These are phyloP conservation scores for Drosophila mettleri DNA, from an alignment of 2,888 invertebrate genomes.

Conservation along the genomic window DNA sequence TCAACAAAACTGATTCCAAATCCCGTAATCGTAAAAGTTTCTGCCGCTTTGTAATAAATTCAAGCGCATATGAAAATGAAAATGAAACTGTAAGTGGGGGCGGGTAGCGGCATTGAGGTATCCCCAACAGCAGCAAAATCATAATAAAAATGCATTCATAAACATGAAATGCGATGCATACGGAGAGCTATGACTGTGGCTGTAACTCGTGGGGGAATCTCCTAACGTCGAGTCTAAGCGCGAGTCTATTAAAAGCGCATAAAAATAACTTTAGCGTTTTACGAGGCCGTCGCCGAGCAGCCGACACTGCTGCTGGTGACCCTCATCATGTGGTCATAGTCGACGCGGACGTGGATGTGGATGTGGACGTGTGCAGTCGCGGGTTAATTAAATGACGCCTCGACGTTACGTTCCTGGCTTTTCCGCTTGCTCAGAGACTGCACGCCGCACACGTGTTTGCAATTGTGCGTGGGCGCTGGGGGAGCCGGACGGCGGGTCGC, in stretches of 20 bases:
- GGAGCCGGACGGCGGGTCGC: background rate
- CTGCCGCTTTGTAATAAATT: slow-evolving; percentile 42
- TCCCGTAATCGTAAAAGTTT: slow-evolving; percentile 48
- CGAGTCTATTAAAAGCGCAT: slow-evolving; percentile 80
- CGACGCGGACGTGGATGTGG: slow-evolving; percentile 26
- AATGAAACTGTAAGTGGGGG: slow-evolving; percentile 22
- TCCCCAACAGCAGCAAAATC: slow-evolving; percentile 26
- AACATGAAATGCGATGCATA: slow-evolving; percentile 77
- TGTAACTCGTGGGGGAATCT: slow-evolving; percentile 1
- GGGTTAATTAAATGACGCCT: slow-evolving; percentile 81
- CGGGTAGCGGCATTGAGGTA: background rate
- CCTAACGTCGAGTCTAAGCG: slow-evolving; percentile 60
- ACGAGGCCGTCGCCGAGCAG: slow-evolving; percentile 44
- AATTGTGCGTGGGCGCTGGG: slow-evolving; percentile 52
- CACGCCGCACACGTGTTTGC: slow-evolving; percentile 79
- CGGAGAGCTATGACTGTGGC: background rate
- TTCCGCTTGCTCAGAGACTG: slow-evolving; percentile 18
- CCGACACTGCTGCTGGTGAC: slow-evolving; percentile 45
- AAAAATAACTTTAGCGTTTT: slow-evolving; percentile 75
- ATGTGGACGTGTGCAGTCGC: slow-evolving; percentile 46
- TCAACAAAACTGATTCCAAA: slow-evolving; percentile 1
- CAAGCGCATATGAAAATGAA: slow-evolving; percentile 59
- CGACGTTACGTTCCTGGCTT: slow-evolving; percentile 12
- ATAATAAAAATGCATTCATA: slow-evolving; percentile 81
- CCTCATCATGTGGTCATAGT: slow-evolving; percentile 65